Base-by-base conservation (phyloP, 2,113 vertebrate species). In the Misgurnus mizolepis region DNA sequence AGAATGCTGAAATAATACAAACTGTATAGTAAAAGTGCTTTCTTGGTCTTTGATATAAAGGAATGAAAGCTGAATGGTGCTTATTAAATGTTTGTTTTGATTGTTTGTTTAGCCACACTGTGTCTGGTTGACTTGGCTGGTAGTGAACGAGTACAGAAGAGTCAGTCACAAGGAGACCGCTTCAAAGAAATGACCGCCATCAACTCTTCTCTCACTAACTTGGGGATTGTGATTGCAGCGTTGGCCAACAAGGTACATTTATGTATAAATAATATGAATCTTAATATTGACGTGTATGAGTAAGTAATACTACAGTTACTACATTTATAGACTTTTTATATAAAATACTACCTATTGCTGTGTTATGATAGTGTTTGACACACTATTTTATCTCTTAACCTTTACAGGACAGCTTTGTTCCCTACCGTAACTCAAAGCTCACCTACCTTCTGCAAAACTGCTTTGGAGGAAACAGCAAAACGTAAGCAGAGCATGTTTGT, bases 401-500 rank as follows among this genome's bases (percentile, higher is more conserved):
- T 85, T 94, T 40, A 58, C 91, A 97, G 64, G 97, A 98, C 87
- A 95, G 89, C 83, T 93, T 94, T 0, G 85, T 99, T 84, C 97
- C 97, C 0, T 99, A 97, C 88, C 95, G 97, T 78, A 99, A 99
- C 91, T 98, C 96, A 39, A 99, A 98, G 85, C 95, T 99, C 12
- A 99, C 98, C 0, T 98, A 99, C 89, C 93, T 99, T 11, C 95
- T 99, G 50, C 97, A 99, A 87, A 93, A 94, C 83, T 97, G 96
- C 0, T 90, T 99, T 43, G 96, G 96, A 0, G 96, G 98, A 0
- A 98, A 99, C 91, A 95, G 97, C 93, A 99, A 99, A 92, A 97
- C 97, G 92, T 93, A 84, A 90, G 91, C 84, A 40, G 4, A 11
- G 39, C 10, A 49, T n/a, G 17, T 47, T 49, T 10, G 9, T 22